Evolutionary conservation across 2,113 vertebrate genomes (phyloP), one percentile per base, ranked within the genome.

Genomic region (Melanerpes formicivorus): DNA sequence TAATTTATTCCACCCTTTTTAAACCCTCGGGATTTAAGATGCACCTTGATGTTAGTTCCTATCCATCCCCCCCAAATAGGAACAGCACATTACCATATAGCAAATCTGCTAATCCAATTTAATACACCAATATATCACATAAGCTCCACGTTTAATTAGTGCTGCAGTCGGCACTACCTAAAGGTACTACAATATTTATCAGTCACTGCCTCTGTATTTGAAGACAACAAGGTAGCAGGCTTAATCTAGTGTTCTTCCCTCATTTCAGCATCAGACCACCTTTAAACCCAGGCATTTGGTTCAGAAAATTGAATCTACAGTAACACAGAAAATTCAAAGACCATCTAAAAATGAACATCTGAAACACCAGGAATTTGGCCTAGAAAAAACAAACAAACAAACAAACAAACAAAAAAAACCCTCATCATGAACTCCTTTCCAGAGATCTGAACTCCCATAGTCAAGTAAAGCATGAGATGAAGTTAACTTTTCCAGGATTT

Each of bases 91-190:
- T 92, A 87, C 81, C 93, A 89, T 87, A 80, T 26, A 91, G 84
- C 91, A 94, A 95, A 93, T 81, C 91, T 93, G 91, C 73, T 96
- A 92, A 92, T 94, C 95, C 93, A 95, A 95, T 95, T 92, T 95
- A 96, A 94, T 94, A 93, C 79, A 93, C 79, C 76, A 82, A 93
- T 83, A 85, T 85, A 94, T 90, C 8, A 76, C 89, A 89, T 89
- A 95, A 87, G 50, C 84, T 86, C 54, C 76, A 59, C 4, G 4
- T 84, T 84, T 95, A 94, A 96, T 92, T 86, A 95, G 66, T 73
- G 86, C 88, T 93, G 81, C 83, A 92, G 90, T 90, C 86, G 88
- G 92, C 88, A 85, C 46, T 77, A 94, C 86, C 93, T 95, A 56
- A 89, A 95, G 80, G 92, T 91, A 92, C 63, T 19, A 79, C 74